phyloP scores from a whole-genome alignment of 2,113 vertebrate genomes.

The Sitta europaea region DNA sequence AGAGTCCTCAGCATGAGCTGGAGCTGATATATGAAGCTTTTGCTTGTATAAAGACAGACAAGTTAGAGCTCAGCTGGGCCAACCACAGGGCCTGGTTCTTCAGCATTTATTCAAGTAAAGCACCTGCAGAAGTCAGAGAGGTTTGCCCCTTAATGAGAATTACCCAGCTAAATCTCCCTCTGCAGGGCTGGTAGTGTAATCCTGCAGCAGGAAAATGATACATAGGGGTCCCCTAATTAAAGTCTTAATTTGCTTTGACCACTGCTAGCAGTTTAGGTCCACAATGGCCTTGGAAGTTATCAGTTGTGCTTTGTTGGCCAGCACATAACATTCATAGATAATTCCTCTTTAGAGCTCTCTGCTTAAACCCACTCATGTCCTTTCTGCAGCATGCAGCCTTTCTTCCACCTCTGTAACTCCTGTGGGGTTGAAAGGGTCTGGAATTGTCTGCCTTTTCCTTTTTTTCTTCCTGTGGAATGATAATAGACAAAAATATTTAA shows the following conservation, averaged over 20 bases:
- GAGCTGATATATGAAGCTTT: slow-evolving; percentile 5
- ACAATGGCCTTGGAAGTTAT: slow-evolving; percentile 10
- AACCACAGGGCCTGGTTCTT: slow-evolving; percentile 1
- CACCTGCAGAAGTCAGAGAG: not conserved
- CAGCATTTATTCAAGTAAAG: slow-evolving; percentile 44
- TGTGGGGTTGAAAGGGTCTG: not conserved
- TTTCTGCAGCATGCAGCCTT: not conserved
- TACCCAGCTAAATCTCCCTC: slow-evolving; percentile 41
- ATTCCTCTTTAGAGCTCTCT: slow-evolving; percentile 11
- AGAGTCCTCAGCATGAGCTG: not conserved
- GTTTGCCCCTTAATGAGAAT: slow-evolving; percentile 51
- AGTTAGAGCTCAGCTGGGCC: slow-evolving; percentile 32
- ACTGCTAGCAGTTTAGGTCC: slow-evolving; percentile 6
- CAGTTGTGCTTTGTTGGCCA: slow-evolving; percentile 18
- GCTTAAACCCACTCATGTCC: not conserved
- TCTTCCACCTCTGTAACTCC: not conserved
- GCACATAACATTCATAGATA: not conserved
- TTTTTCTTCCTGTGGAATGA: not conserved
- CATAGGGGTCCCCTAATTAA: slow-evolving; percentile 33
- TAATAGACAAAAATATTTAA: not conserved
- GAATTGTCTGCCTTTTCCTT: not conserved
- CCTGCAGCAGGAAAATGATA: slow-evolving; percentile 21
- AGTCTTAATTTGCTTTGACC: slow-evolving; percentile 51
- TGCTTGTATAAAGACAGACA: not conserved
- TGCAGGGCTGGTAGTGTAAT: slow-evolving; percentile 18